phyloP scores from a whole-genome alignment of 1,140 invertebrate genomes.

The Drosophila melanogaster region Release_6_plus_ISO1_MT NC_004354.4:16426501-16427000 shows the following conservation, averaged over 20 bases:
- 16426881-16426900: conserved; percentile 37
- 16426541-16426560: too few relatives aligned
- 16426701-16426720: conserved; percentile 27
- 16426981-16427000: conserved; percentile 79
- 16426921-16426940: conserved; percentile 9
- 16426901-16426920: conserved; percentile 26
- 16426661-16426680: conserved; percentile 25
- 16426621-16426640: conserved; percentile 25
- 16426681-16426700: conserved; percentile 4
- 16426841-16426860: conserved; percentile 48
- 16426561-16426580: too few relatives aligned
- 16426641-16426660: conserved; percentile 37
- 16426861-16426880: conserved; percentile 58
- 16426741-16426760: conserved; percentile 4
- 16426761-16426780: conserved; percentile 12
- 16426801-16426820: conserved; percentile 1
- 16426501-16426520: too few relatives aligned
- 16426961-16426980: conserved; percentile 31
- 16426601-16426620: conserved; percentile 12
- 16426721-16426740: conserved; percentile 12
- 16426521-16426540: background rate
- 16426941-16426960: conserved; percentile 3
- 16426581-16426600: conserved; percentile 9
- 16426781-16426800: background rate
- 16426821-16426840: conserved; percentile 37